Evolutionary conservation across 2,888 invertebrate genomes (phyloP).

Genomic region (Patella pellucida): DNA sequence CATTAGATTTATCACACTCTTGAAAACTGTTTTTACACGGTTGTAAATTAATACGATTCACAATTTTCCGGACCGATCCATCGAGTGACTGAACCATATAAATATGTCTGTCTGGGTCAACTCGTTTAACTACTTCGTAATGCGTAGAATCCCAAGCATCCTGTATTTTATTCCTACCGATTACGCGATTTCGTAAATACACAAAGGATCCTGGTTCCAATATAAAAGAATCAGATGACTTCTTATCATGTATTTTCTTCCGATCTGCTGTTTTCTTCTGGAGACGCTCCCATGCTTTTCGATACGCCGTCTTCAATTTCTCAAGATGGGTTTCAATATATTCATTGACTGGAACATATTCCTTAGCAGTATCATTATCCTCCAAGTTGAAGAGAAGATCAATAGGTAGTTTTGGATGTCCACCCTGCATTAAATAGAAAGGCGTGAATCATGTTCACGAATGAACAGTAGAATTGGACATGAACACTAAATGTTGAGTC

Average conservation of each 20-base stretch:
- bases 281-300: neutral
- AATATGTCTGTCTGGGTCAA: neutral
- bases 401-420: conserved; percentile 27
- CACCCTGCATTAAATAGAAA: conserved; percentile 26
- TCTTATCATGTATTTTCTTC: neutral
- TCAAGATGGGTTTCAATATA: neutral
- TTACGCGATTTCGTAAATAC: neutral
- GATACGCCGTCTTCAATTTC: neutral
- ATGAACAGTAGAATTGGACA: conserved; percentile 28
- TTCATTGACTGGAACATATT: neutral
- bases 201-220: neutral
- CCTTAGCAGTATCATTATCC: neutral
- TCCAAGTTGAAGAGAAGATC: conserved; percentile 21
- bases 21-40: neutral
- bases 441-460: conserved; percentile 22
- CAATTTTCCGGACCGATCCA: neutral
- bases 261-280: neutral
- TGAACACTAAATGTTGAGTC: conserved; percentile 21
- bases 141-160: neutral
- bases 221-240: neutral
- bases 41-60: neutral
- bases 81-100: neutral
- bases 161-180: neutral
- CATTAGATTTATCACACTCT: neutral
- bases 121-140: neutral